Evolutionary conservation across 23 tunicate genomes (phyloP), one percentile per base, ranked within the genome.

Genomic region (Styela plicata): DNA sequence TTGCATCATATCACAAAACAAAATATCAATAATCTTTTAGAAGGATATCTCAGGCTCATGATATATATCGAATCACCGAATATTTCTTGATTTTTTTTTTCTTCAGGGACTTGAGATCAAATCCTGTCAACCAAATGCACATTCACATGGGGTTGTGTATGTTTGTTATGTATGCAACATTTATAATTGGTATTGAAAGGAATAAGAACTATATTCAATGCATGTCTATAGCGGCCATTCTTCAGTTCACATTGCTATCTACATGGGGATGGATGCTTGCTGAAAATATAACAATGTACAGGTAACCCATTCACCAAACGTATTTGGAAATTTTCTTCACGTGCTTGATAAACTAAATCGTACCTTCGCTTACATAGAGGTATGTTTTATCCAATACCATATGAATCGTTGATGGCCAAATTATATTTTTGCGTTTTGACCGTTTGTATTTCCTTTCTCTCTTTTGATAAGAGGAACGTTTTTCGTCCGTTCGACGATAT

Each of bases 231-330:
- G 77, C 77, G 5, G 77, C 34, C 2, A 18, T n/a, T 21, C 23
- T 71, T 33, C 77, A 71, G 37, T 71, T 71, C 17, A 21, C 34
- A 16, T 5, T 30, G 5, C 35, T 71, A 3, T 71, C 77, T 3
- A 16, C 36, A 13, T 71, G 77, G 77, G 77, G 77, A 19, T 71
- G 77, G 77, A 71, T 71, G 77, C 37, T 71, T 33, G 77, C 34
- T n/a, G 77, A 71, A 71, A 28, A 33, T 71, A 30, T 71, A 18
- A 71, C 77, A 21, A 71, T 71, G 77, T 71, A 16, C 77, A 27
- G 77, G 77, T 71, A 17, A 71, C 36, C 20, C 64, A 19, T 61
- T 19, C n/a, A n/a, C n/a, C n/a, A n/a, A n/a, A n/a, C n/a, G n/a
- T n/a, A n/a, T n/a, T n/a, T n/a, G n/a, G n/a, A n/a, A n/a, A n/a